phyloP scores from a whole-genome alignment of 2,113 vertebrate species.

The Clinocottus analis region DNA sequence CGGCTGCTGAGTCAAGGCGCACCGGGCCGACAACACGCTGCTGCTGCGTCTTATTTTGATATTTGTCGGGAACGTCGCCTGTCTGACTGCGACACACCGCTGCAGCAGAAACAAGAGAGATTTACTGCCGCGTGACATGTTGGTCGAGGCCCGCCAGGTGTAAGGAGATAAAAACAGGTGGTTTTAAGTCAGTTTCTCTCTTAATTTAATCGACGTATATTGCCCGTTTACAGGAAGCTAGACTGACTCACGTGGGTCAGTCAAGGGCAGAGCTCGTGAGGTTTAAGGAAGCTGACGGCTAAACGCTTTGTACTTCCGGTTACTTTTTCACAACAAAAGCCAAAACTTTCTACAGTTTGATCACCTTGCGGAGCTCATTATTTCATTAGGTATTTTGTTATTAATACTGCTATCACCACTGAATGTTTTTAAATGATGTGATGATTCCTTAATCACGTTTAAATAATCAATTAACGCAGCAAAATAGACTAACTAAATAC shows the following conservation, averaged over 20 bases:
- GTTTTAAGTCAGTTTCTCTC: accelerated
- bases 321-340: constrained; percentile 4
- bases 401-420: neutral
- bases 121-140: constrained; percentile 65
- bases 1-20: constrained; percentile 21
- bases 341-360: neutral
- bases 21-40: neutral
- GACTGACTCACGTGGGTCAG: constrained; percentile 47
- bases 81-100: constrained; percentile 51
- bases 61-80: neutral
- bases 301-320: neutral
- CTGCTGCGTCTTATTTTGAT: neutral
- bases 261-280: constrained; percentile 57
- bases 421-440: neutral
- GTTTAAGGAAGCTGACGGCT: accelerated
- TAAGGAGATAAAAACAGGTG: neutral
- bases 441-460: neutral
- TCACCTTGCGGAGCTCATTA: neutral
- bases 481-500: neutral
- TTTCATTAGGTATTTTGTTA: neutral
- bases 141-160: neutral
- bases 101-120: constrained; percentile 46
- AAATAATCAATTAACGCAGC: neutral
- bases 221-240: neutral
- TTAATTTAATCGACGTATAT: neutral